Base-by-base conservation (phyloP, 2,113 vertebrate genomes). In the Seriola rivoliana region DNA sequence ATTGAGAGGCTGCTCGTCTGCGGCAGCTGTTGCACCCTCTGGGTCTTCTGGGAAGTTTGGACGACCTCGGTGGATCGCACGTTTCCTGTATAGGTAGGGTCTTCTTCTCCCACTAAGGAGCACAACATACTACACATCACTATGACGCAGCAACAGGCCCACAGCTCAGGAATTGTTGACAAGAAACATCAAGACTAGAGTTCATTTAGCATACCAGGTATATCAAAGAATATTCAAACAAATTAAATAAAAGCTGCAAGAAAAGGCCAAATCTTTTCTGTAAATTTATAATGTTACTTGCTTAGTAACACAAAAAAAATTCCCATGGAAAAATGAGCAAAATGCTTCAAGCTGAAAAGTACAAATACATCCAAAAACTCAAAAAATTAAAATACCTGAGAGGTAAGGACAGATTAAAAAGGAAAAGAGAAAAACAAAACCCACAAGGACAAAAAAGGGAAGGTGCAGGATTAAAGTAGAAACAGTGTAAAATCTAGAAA, bases 21-120 rank as follows among this genome's bases (percentile, higher is more conserved):
- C 46, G 0, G 2, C 0, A 21, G 54, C 57, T 0, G 0, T 12
- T 44, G 59, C 29, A 34, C 83, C 85, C 8, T 95, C 95, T 0
- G 90, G 85, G 3, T 94, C 92, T 0, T 95, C 95, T 3, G 93
- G 93, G 59, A 94, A 93, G 46, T 63, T 84, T 0, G 94, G 94
- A 16, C 95, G 83, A 21, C 95, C 95, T 71, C 95, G 59, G 85
- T 96, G 95, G 78, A 96, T 96, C 12, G 95, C 95, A 1, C 95
- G 88, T 84, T 96, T 96, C 79, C 95, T 94, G 88, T 95, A 95
- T 36, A 96, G 91, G 91, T 95, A 96, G 8, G 95, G 95, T 85
- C 95, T 92, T 88, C 95, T 94, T 82, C 95, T 95, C 81, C 95
- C 94, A 89, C 95, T 96, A 80, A 85, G 80, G 72, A 86, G 80